Evolutionary conservation across 2,888 invertebrate genomes (phyloP).

Genomic region (Germaria angustata): DNA sequence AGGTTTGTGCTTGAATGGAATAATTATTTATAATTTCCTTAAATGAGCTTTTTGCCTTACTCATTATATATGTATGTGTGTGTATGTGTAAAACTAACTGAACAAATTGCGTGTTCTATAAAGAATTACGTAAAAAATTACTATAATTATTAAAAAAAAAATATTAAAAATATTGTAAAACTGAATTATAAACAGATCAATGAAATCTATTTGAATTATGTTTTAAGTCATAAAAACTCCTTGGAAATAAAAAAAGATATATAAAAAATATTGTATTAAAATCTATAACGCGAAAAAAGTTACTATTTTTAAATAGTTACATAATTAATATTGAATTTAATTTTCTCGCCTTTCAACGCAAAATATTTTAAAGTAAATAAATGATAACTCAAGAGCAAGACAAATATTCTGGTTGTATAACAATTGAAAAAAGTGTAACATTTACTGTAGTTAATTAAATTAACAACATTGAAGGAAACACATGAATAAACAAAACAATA

Average conservation of each 20-base stretch:
- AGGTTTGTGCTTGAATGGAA: constrained; percentile 51
- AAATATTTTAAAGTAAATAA: constrained; percentile 7
- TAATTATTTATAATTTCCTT: constrained; percentile 18
- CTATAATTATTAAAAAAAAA: neutral
- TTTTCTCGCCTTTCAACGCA: neutral
- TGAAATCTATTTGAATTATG: too few relatives aligned
- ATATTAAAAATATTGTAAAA: neutral
- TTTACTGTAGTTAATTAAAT: constrained; percentile 24
- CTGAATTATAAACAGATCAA: too few relatives aligned
- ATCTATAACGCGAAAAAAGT: neutral
- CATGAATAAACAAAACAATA: constrained; percentile 5
- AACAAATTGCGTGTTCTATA: neutral
- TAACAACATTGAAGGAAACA: constrained; percentile 1
- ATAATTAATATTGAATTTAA: constrained; percentile 32
- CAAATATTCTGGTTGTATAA: constrained; percentile 29
- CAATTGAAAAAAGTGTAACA: constrained; percentile 1
- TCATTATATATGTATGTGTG: neutral
- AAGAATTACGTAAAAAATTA: constrained; percentile 50
- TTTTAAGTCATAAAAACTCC: too few relatives aligned
- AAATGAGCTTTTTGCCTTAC: neutral
- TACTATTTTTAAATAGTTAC: constrained; percentile 29
- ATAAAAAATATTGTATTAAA: neutral
- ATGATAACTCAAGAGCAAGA: neutral
- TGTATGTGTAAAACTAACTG: neutral
- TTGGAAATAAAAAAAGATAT: neutral